Conservation (phyloP, 2,113 vertebrate genomes). For the Podilymbus podiceps region DNA sequence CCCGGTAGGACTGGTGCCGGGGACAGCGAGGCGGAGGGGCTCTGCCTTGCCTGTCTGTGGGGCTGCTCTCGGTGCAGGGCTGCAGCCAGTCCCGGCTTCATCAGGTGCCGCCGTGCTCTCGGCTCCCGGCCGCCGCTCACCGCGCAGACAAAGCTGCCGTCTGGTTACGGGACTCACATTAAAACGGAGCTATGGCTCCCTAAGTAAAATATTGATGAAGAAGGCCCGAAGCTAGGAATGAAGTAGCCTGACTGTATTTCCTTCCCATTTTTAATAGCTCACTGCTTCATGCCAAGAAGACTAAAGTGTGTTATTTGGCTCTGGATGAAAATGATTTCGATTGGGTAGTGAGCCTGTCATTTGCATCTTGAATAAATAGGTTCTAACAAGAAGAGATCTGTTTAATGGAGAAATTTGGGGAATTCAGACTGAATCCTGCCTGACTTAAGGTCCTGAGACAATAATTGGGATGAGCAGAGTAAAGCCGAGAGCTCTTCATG, state of each 20-base stretch:
- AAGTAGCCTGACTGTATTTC: conserved; percentile 19
- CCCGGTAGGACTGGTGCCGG: fast-evolving
- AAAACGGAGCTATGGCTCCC: not conserved
- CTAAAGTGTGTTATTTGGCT: conserved; percentile 36
- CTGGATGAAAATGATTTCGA: conserved; percentile 32
- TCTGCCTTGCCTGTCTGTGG: not conserved
- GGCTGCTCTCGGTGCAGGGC: fast-evolving
- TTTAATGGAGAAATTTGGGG: conserved; percentile 58
- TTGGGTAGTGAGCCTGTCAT: conserved; percentile 37
- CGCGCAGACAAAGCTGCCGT: not conserved
- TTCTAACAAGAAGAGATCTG: conserved; percentile 50
- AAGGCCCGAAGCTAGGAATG: conserved; percentile 38
- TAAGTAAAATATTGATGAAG: conserved; percentile 59
- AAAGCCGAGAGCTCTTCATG: conserved; percentile 38
- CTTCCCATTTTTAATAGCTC: conserved; percentile 55
- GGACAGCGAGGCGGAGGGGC: not conserved
- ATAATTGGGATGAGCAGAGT: conserved; percentile 48
- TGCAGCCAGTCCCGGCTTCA: not conserved
- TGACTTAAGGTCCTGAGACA: conserved; percentile 45
- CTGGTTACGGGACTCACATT: not conserved
- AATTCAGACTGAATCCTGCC: conserved; percentile 35
- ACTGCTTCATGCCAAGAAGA: not conserved
- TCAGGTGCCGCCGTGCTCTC: not conserved
- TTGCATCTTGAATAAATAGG: conserved; percentile 61
- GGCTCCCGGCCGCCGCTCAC: not conserved